Percentiles rank a stretch among this genome's conserved stretches.
phyloP scores from a whole-genome alignment of 1,140 invertebrate species.

The Zaprionus ghesquierei region DNA sequence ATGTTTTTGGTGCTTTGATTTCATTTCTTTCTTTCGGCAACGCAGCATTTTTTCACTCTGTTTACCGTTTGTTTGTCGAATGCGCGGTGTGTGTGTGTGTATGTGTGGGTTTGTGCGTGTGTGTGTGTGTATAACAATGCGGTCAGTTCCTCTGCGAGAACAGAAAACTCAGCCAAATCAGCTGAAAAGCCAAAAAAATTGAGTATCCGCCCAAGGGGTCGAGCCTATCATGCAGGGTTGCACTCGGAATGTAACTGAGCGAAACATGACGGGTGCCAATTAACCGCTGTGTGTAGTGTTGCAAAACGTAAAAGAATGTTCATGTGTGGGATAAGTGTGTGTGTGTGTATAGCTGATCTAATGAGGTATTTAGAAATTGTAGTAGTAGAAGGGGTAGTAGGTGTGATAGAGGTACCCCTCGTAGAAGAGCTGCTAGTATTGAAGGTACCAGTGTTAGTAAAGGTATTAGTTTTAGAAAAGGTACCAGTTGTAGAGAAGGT shows the following conservation, averaged over 20 bases:
- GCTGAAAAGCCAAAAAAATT: background rate
- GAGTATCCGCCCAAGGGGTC: background rate
- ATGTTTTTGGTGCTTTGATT: constrained; percentile 49
- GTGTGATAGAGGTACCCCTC: too few relatives aligned
- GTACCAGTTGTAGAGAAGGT: too few relatives aligned
- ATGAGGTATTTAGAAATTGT: background rate
- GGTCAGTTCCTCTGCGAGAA: background rate
- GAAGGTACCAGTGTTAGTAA: too few relatives aligned
- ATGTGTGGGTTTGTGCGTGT: background rate
- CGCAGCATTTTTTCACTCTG: constrained; percentile 8
- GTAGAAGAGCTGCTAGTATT: too few relatives aligned
- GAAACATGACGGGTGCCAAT: background rate
- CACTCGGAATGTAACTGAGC: background rate
- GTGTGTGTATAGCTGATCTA: background rate
- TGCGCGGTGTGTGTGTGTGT: background rate
- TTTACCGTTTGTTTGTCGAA: background rate
- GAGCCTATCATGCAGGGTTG: background rate
- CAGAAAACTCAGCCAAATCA: background rate
- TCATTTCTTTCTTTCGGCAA: constrained; percentile 22
- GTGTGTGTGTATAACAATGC: background rate
- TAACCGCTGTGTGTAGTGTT: background rate
- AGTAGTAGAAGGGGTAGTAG: too few relatives aligned
- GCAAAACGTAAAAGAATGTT: background rate
- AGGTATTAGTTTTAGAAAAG: too few relatives aligned
- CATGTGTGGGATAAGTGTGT: too few relatives aligned